Evolutionary conservation across 2,888 invertebrate genomes (phyloP).

Genomic region (Ophioninae sp.): DNA sequence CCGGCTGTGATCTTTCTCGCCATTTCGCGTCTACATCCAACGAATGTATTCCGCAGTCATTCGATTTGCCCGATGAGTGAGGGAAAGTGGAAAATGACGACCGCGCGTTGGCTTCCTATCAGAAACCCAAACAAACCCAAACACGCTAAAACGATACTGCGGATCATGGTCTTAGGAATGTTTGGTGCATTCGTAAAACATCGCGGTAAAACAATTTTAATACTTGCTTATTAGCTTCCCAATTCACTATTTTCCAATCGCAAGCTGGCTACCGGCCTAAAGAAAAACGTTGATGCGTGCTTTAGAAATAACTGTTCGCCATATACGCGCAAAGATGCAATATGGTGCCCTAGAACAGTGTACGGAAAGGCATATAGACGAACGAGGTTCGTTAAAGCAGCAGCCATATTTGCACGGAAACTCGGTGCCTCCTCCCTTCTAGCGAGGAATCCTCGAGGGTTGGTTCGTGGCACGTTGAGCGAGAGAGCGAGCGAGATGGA

Average conservation of each 20-base stretch:
- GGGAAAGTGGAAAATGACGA: not conserved
- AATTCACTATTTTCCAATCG: not conserved
- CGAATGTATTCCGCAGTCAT: constrained; percentile 61
- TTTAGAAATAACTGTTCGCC: constrained; percentile 29
- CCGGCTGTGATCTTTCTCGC: constrained; percentile 50
- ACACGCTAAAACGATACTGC: not conserved
- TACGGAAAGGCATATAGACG: constrained; percentile 26
- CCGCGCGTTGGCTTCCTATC: not conserved
- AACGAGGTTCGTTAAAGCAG: constrained; percentile 75
- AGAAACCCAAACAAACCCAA: not conserved
- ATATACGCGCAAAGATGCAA: constrained; percentile 67
- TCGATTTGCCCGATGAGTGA: not conserved
- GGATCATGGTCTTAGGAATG: not conserved
- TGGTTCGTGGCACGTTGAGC: constrained; percentile 64
- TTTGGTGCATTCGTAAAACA: not conserved
- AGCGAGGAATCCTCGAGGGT: constrained; percentile 74
- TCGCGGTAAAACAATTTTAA: not conserved
- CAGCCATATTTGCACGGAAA: constrained; percentile 77
- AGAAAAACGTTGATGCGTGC: not conserved
- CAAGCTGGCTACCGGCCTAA: not conserved
- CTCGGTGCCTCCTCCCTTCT: constrained; percentile 69
- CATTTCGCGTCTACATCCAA: constrained; percentile 51
- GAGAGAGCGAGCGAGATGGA: constrained; percentile 45
- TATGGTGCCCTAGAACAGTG: constrained; percentile 68
- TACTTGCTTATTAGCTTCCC: no score